Percentiles rank a stretch among this genome's conserved stretches.
Conservation (phyloP, 1,140 invertebrate genomes). For the Sarcophaga peregrina region DNA sequence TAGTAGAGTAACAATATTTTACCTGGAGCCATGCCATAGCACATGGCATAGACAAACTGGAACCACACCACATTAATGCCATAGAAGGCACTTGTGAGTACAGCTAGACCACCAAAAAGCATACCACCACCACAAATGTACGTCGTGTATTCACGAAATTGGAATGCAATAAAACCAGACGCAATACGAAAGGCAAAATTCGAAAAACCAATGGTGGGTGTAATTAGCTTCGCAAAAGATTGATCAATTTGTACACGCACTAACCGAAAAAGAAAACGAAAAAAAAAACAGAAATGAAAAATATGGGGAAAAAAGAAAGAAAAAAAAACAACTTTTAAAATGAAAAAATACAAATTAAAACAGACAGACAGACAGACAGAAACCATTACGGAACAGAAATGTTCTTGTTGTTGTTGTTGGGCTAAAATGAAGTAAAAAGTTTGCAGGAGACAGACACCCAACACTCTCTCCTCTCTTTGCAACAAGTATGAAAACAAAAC, state of each 20-base stretch:
- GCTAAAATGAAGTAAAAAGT: not conserved
- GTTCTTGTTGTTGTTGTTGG: no score
- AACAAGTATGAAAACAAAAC: not conserved
- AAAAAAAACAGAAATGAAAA: not conserved
- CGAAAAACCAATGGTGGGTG: slow-evolving; percentile 52
- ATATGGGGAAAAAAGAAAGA: slow-evolving; percentile 6
- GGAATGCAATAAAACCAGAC: slow-evolving; percentile 55
- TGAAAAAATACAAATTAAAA: not conserved
- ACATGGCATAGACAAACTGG: slow-evolving; percentile 79
- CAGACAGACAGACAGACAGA: slow-evolving; percentile 19
- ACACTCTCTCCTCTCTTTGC: no score
- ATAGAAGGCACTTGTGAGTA: slow-evolving; percentile 55
- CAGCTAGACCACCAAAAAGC: slow-evolving; percentile 52
- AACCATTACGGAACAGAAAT: not conserved
- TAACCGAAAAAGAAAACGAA: slow-evolving; percentile 12
- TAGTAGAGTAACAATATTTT: slow-evolving; percentile 23
- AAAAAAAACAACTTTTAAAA: not conserved
- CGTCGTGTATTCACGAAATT: slow-evolving; percentile 49
- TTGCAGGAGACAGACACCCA: no score
- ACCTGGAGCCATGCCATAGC: slow-evolving; percentile 88
- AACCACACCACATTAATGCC: slow-evolving; percentile 65
- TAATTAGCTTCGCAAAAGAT: slow-evolving; percentile 49
- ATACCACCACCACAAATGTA: slow-evolving; percentile 55
- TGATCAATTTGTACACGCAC: slow-evolving; percentile 49
- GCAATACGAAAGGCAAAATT: slow-evolving; percentile 52